phyloP scores from a whole-genome alignment of 2,888 invertebrate species.

The Diachrysia chrysitis region DNA sequence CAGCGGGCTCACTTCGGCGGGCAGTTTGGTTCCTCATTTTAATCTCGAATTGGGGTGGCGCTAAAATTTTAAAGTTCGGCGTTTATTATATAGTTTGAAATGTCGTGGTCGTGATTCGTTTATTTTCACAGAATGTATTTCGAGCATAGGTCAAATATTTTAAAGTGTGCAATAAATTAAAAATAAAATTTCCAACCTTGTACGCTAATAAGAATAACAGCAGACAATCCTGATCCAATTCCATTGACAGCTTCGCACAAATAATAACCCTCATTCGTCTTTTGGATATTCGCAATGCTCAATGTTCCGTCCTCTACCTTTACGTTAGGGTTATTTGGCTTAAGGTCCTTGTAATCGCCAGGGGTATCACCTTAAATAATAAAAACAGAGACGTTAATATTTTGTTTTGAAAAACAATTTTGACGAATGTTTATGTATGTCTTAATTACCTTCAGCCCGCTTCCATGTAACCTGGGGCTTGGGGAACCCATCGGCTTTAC shows the following conservation, averaged over 20 bases:
- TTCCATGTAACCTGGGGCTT: constrained; percentile 98
- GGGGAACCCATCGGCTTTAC: constrained; percentile 98
- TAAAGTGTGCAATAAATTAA: not conserved
- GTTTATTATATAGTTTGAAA: not conserved
- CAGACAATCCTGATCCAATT: constrained; percentile 98
- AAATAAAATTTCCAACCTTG: constrained; percentile 91
- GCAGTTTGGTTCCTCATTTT: constrained; percentile 97
- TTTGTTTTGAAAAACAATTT: not conserved
- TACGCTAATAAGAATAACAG: constrained; percentile 97
- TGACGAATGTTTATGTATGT: not conserved
- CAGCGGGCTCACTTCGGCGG: constrained; percentile 96
- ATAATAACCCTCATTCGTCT: constrained; percentile 98
- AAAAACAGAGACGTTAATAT: constrained; percentile 1
- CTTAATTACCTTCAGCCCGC: constrained; percentile 95
- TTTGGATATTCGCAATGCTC: constrained; percentile 96
- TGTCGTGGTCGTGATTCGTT: no score
- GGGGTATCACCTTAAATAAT: constrained; percentile 93
- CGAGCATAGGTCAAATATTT: not conserved
- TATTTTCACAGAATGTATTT: no score
- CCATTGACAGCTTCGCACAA: constrained; percentile 98
- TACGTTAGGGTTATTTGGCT: constrained; percentile 96
- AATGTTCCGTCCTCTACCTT: constrained; percentile 98
- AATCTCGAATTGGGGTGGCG: constrained; percentile 97
- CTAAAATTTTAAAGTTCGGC: constrained; percentile 86
- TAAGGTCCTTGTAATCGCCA: constrained; percentile 97